Evolutionary conservation across 2,888 invertebrate genomes (phyloP).

Genomic region (Tachina lurida): DNA sequence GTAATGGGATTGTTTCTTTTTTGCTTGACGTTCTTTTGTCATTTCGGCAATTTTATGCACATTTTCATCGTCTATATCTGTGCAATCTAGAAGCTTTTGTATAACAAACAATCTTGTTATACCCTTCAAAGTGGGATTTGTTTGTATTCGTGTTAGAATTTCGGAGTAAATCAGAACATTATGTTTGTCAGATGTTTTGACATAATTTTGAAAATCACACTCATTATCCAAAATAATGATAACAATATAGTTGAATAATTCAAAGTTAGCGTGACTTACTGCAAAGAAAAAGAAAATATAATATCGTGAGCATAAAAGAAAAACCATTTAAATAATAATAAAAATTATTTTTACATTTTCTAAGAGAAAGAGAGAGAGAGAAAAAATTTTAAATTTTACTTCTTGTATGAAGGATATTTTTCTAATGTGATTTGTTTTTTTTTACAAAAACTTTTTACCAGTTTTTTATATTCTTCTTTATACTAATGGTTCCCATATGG

Average conservation of each 20-base stretch:
- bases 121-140: constrained; percentile 40
- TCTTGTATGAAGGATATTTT: too few species aligned
- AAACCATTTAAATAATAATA: too few species aligned
- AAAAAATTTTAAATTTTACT: too few species aligned
- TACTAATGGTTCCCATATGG: too few species aligned
- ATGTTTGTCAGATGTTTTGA: constrained; percentile 50
- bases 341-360: too few species aligned
- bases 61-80: constrained; percentile 31
- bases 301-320: too few species aligned
- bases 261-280: constrained; percentile 56
- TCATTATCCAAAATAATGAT: constrained; percentile 65
- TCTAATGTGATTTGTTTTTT: too few species aligned
- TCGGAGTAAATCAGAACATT: constrained; percentile 53
- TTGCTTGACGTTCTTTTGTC: neutral
- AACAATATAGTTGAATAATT: constrained; percentile 56
- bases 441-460: too few species aligned
- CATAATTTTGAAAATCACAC: constrained; percentile 31
- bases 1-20: neutral
- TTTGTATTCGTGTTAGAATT: constrained; percentile 54
- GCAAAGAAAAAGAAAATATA: constrained; percentile 6
- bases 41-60: neutral
- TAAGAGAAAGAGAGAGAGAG: too few species aligned
- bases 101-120: constrained; percentile 57
- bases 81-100: constrained; percentile 58
- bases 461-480: too few species aligned